These are phyloP conservation scores for Corella eumyota DNA, from an alignment of 23 tunicate genomes.

Conservation along the genomic window DNA sequence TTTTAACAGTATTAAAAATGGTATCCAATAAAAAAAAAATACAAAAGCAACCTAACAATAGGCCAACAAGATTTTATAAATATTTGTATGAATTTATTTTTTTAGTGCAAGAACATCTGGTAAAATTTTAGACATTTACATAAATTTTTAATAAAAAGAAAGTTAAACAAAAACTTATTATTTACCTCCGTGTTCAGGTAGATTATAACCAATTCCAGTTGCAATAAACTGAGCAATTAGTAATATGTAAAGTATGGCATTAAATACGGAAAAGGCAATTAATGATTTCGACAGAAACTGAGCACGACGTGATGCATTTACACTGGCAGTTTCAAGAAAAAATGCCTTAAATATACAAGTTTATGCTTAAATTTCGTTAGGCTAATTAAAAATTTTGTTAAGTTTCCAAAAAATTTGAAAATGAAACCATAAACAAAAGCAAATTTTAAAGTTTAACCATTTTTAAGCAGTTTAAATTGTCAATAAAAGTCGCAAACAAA, in stretches of 20 bases:
- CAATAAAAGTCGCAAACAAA: no score
- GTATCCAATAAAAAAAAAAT: no score
- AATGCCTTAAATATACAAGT: no score
- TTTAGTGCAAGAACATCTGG: not conserved
- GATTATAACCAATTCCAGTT: slow-evolving; percentile 47
- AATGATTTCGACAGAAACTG: slow-evolving; percentile 81
- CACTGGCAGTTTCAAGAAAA: slow-evolving; percentile 65
- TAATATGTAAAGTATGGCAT: slow-evolving; percentile 40
- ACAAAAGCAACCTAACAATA: no score
- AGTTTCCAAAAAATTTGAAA: not conserved
- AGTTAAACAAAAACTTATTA: no score
- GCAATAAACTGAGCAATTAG: slow-evolving; percentile 57
- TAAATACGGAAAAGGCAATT: slow-evolving; percentile 71
- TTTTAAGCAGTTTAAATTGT: no score
- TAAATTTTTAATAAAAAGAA: no score
- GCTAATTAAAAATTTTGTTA: no score
- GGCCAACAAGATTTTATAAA: not conserved
- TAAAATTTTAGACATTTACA: not conserved
- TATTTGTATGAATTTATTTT: not conserved
- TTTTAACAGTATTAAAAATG: no score
- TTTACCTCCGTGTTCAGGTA: no score
- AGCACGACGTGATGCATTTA: slow-evolving; percentile 55
- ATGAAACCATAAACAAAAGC: not conserved
- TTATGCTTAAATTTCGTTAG: no score
- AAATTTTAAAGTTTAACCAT: not conserved